These are phyloP conservation scores for Nymphicus hollandicus DNA, from an alignment of 2,113 vertebrate species.

Conservation along the genomic window DNA sequence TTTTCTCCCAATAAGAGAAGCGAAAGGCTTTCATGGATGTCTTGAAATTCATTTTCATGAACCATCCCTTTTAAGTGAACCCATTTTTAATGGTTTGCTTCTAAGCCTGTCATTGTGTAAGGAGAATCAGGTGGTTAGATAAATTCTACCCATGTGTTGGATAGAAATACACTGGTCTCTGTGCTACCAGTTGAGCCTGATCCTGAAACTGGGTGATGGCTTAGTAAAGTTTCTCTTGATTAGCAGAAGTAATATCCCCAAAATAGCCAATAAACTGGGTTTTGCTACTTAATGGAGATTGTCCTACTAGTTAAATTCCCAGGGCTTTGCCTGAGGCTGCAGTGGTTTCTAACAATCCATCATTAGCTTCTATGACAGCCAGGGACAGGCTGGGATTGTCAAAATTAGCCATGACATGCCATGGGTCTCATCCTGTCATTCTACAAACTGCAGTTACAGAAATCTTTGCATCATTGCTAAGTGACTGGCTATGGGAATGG, in stretches of 20 bases:
- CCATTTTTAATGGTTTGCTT: neutral
- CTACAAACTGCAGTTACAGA: neutral
- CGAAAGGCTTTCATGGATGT: neutral
- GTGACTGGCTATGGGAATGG: neutral
- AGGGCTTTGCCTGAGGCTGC: conserved; percentile 63
- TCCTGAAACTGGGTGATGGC: conserved; percentile 26
- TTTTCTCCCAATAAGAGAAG: neutral
- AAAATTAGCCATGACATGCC: conserved; percentile 45
- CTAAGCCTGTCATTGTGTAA: neutral
- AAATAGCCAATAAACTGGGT: conserved; percentile 31
- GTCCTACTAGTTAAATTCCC: conserved; percentile 45
- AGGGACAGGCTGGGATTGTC: conserved; percentile 24
- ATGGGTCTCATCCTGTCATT: conserved; percentile 48
- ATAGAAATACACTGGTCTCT: neutral
- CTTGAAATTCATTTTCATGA: neutral
- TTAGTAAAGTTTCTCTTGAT: conserved; percentile 49
- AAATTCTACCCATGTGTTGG: neutral
- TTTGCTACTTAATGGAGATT: conserved; percentile 57
- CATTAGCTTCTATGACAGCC: conserved; percentile 63
- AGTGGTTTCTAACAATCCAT: conserved; percentile 48
- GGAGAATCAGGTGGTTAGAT: neutral
- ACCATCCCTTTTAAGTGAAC: neutral
- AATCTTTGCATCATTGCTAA: neutral
- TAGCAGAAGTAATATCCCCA: conserved; percentile 39
- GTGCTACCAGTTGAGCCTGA: neutral